Evolutionary conservation across 2,797 vertebrate genomes (phyloP).

Genomic region (Sebastes matsubarae): DNA sequence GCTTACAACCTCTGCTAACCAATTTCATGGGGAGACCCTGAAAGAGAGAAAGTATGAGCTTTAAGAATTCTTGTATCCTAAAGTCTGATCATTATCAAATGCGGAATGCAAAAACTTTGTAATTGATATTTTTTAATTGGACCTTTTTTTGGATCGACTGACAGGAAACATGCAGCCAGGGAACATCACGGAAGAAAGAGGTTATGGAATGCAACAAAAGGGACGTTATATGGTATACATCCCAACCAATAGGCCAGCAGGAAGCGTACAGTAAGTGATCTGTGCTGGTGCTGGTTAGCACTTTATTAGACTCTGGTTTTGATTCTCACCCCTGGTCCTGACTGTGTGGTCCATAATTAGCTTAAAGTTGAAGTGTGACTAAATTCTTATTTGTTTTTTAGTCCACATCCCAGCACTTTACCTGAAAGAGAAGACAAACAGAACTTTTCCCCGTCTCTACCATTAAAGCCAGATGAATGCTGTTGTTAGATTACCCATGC

Average conservation of each 20-base stretch:
- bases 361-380: background rate
- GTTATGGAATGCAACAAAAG: background rate
- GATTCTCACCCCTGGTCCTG: background rate
- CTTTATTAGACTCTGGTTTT: no score
- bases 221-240: background rate
- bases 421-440: background rate
- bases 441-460: background rate
- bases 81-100: no score
- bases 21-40: no score
- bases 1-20: no score
- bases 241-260: background rate
- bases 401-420: background rate
- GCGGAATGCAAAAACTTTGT: no score
- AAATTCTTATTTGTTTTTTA: background rate
- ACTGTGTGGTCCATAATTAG: background rate
- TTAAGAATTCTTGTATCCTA: no score
- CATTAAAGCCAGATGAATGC: background rate
- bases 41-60: no score
- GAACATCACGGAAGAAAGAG: background rate
- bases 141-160: background rate
- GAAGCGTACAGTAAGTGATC: background rate
- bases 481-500: background rate
- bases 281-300: no score
- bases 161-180: background rate
- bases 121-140: background rate